These are phyloP conservation scores for Noctua janthina DNA, from an alignment of 2,888 invertebrate species.

Conservation along the genomic window DNA sequence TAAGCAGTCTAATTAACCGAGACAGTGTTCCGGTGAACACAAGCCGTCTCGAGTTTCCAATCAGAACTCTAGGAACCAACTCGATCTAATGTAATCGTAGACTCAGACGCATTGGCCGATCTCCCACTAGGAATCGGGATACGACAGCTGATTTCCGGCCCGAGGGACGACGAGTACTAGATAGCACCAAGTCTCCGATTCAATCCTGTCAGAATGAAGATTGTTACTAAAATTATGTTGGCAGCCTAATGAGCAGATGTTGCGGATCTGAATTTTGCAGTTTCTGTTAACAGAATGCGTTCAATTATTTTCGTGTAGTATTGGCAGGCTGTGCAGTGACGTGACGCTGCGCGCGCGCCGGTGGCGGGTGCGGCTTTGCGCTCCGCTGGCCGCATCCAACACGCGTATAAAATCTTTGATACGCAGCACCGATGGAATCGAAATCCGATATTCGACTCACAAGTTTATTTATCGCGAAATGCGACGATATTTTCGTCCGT, in stretches of 20 bases:
- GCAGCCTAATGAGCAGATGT: slow-evolving; percentile 54
- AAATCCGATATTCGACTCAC: slow-evolving; percentile 88
- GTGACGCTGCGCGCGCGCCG: slow-evolving; percentile 25
- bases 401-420: slow-evolving; percentile 88
- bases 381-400: slow-evolving; percentile 80
- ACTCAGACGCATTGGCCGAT: slow-evolving; percentile 84
- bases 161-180: slow-evolving; percentile 72
- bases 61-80: slow-evolving; percentile 77
- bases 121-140: slow-evolving; percentile 84
- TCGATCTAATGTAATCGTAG: slow-evolving; percentile 84
- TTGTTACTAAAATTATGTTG: slow-evolving; percentile 58
- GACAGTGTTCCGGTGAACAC: slow-evolving; percentile 80
- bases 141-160: slow-evolving; percentile 89
- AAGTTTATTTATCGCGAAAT: slow-evolving; percentile 90
- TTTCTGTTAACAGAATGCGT: slow-evolving; percentile 45
- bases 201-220: slow-evolving; percentile 61
- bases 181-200: slow-evolving; percentile 68
- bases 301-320: slow-evolving; percentile 48
- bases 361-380: slow-evolving; percentile 78
- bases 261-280: slow-evolving; percentile 44
- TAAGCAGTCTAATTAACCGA: slow-evolving; percentile 78
- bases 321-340: slow-evolving; percentile 56
- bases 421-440: slow-evolving; percentile 90
- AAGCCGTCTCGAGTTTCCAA: slow-evolving; percentile 80
- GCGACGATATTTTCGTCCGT: slow-evolving; percentile 90